These are phyloP conservation scores for Drosophila neoperkinsi DNA, from an alignment of 2,888 invertebrate genomes.

Conservation along the genomic window DNA sequence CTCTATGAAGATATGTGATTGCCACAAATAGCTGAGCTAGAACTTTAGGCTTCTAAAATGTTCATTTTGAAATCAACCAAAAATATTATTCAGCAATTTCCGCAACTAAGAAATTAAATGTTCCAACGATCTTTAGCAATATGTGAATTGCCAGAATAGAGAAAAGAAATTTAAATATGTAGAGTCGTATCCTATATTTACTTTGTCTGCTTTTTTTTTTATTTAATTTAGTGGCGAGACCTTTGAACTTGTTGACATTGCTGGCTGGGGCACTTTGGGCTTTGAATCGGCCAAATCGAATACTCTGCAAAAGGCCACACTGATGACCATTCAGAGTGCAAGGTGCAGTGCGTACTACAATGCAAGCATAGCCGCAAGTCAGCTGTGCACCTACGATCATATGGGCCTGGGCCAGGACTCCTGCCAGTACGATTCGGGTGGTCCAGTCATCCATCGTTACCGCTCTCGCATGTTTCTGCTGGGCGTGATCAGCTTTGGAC, in stretches of 20 bases:
- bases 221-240: conserved; percentile 21
- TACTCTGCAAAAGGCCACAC: conserved; percentile 85
- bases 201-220: not conserved
- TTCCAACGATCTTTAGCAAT: not conserved
- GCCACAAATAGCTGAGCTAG: fast-evolving
- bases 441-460: conserved; percentile 86
- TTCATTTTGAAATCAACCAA: not conserved
- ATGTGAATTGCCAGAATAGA: not conserved
- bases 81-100: not conserved
- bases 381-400: conserved; percentile 77
- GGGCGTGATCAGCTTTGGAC: conserved; percentile 87
- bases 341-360: conserved; percentile 65
- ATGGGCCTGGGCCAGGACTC: conserved; percentile 84
- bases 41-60: not conserved
- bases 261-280: conserved; percentile 87
- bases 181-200: not conserved
- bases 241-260: conserved; percentile 67
- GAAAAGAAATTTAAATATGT: not conserved
- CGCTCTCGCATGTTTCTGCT: conserved; percentile 83
- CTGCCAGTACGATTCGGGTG: conserved; percentile 87
- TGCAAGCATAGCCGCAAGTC: conserved; percentile 37
- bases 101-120: too few species aligned
- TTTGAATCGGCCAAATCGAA: conserved; percentile 86
- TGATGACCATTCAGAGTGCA: conserved; percentile 81
- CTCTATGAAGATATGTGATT: not conserved